Percentiles rank a stretch among this genome's conserved stretches.
These are phyloP conservation scores for Eremobia ochroleuca DNA, from an alignment of 2,888 invertebrate genomes.

Conservation along the genomic window DNA sequence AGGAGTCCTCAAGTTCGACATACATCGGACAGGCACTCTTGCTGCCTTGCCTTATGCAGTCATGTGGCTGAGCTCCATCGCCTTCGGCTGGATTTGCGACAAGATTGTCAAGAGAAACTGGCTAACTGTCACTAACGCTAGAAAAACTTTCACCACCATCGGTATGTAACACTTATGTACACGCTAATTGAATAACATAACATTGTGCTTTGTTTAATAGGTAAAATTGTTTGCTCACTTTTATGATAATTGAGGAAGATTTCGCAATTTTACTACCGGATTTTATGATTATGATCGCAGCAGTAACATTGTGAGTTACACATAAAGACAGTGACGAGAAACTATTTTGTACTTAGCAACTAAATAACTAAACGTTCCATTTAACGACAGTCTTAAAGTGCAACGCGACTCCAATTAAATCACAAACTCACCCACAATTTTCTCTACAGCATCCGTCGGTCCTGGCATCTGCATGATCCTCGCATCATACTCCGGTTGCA, in stretches of 20 bases:
- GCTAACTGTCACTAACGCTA: conserved; percentile 90
- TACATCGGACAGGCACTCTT: conserved; percentile 92
- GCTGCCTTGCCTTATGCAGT: conserved; percentile 93
- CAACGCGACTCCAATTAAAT: neutral
- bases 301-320: conserved; percentile 6
- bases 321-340: conserved; percentile 1
- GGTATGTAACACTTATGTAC: conserved; percentile 84
- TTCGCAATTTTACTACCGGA: conserved; percentile 23
- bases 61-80: conserved; percentile 93
- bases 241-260: conserved; percentile 39
- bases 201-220: conserved; percentile 60
- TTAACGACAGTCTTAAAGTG: neutral
- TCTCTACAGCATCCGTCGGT: conserved; percentile 91
- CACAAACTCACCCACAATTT: conserved; percentile 20
- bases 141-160: conserved; percentile 93
- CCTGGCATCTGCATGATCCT: conserved; percentile 93
- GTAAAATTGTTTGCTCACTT: conserved; percentile 59
- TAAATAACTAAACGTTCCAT: neutral
- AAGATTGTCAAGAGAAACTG: conserved; percentile 92
- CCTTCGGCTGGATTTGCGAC: conserved; percentile 93
- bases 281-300: conserved; percentile 36
- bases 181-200: conserved; percentile 61
- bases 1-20: conserved; percentile 92
- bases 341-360: conserved; percentile 18
- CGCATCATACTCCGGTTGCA: conserved; percentile 93